Percentiles rank a stretch among this genome's conserved stretches.
Evolutionary conservation across 2,797 vertebrate genomes (phyloP).

Genomic region (Cirrhinus molitorella): DNA sequence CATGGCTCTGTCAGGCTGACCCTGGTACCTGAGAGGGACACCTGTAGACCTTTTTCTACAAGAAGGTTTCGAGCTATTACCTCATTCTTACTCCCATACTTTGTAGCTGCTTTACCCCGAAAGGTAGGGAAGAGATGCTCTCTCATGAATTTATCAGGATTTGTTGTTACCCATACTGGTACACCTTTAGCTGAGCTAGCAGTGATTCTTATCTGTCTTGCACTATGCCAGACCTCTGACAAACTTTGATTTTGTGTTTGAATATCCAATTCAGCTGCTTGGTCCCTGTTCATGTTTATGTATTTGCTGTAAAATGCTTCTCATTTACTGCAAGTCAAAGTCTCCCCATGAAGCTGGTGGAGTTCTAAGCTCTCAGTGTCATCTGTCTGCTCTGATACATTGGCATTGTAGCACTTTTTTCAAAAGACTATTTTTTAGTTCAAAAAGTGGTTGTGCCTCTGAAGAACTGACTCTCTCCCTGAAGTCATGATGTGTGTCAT

Average conservation of each 20-base stretch:
- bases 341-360: no score
- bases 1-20: background rate
- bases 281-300: background rate
- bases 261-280: background rate
- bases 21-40: background rate
- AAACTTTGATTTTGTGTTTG: background rate
- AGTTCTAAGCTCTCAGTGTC: no score
- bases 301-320: background rate
- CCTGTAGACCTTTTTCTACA: background rate
- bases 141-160: background rate
- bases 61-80: background rate
- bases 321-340: no score
- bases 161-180: background rate
- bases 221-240: background rate
- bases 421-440: background rate
- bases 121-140: background rate
- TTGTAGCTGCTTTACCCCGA: background rate
- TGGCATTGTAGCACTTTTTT: no score
- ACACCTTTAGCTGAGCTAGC: background rate
- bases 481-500: no score
- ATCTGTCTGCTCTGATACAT: no score
- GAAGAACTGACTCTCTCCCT: background rate
- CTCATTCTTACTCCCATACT: background rate
- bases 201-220: background rate
- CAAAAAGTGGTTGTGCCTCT: background rate